phyloP scores from a whole-genome alignment of 2,888 invertebrate species.

The Synergus umbraculus region DNA sequence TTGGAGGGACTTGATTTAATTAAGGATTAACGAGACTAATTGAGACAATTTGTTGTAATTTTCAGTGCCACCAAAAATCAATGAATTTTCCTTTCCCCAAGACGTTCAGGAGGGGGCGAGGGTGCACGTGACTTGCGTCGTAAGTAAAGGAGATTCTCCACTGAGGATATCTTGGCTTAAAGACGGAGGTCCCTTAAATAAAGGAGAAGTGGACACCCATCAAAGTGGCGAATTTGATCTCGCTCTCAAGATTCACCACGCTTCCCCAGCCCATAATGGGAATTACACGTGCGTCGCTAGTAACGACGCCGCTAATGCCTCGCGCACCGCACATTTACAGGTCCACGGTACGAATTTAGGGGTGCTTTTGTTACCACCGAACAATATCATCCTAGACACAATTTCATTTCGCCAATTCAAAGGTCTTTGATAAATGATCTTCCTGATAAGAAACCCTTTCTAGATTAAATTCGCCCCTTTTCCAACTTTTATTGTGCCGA shows the following conservation, averaged over 20 bases:
- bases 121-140: conserved; percentile 78
- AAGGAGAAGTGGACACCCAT: conserved; percentile 71
- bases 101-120: conserved; percentile 77
- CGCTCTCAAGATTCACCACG: conserved; percentile 78
- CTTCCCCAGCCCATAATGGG: conserved; percentile 78
- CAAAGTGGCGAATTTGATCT: conserved; percentile 74
- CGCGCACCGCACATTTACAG: conserved; percentile 77
- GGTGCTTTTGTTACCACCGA: conserved; percentile 43
- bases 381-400: neutral
- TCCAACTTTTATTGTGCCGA: neutral
- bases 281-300: conserved; percentile 79
- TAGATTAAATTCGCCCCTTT: neutral
- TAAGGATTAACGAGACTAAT: conserved; percentile 33
- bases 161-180: conserved; percentile 80
- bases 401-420: neutral
- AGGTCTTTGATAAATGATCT: conserved; percentile 21
- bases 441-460: neutral
- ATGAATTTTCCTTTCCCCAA: conserved; percentile 78
- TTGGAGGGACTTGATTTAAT: neutral
- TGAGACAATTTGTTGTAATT: conserved; percentile 62
- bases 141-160: conserved; percentile 80
- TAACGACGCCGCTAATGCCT: conserved; percentile 77
- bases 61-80: conserved; percentile 79
- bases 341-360: conserved; percentile 77
- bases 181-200: conserved; percentile 78